Base-by-base conservation (phyloP, 2,797 vertebrate genomes). In the Erpetoichthys calabaricus region DNA sequence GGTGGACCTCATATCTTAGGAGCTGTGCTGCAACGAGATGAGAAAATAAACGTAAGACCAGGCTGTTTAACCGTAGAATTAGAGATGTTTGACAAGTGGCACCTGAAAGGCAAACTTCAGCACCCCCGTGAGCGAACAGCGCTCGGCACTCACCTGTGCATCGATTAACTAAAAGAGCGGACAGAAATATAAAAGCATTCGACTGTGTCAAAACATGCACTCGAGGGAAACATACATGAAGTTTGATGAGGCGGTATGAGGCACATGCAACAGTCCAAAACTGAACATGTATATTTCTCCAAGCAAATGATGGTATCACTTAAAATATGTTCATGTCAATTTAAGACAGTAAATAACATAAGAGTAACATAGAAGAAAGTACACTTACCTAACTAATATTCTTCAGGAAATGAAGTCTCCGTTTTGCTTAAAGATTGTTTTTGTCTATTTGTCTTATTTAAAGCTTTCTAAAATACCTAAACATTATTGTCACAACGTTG, bases 1-100 rank as follows among this genome's bases (percentile, higher is more conserved):
- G 61, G 72, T 64, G 43, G 79, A 75, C 71, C 74, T 78, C 91
- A 94, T 93, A 63, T 25, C 25, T 25, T 25, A 25, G 25, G 25
- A 25, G 25, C 25, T 25, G 61, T 75, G 62, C 57, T 61, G 57
- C 8, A 8, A 56, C 59, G 60, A 55, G 64, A 45, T 54, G 68
- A 70, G 70, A 61, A 45, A 45, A 62, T 47, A 61, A 60, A 59
- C 55, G 65, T 0, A 47, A 6, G 58, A 57, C 0, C 41, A 6
- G 5, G 41, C 5, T 5, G 51, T 51, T 51, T 51, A 49, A 7
- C 7, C n/a, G 47, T 49, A 49, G n/a, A 55, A 59, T 43, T 6
- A 8, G n/a, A 8, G 47, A 5, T 9, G 50, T 52, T 8, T 10
- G 7, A 58, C 53, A 10, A 53, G 6, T 6, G n/a, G 47, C n/a